These are phyloP conservation scores for Tinea pellionella DNA, from an alignment of 2,888 invertebrate species.

Conservation along the genomic window DNA sequence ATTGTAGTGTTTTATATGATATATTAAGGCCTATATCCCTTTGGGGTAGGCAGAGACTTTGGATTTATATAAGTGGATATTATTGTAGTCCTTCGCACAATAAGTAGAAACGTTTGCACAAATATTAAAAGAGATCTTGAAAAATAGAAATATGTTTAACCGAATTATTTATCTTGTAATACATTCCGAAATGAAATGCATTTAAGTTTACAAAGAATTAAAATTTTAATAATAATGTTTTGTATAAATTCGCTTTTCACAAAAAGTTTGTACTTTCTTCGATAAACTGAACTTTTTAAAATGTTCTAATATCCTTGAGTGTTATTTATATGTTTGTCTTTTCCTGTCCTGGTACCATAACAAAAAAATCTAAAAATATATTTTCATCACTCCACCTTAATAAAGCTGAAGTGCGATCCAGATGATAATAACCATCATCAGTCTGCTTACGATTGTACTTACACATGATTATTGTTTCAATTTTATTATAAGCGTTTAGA, in stretches of 20 bases:
- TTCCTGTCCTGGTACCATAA: too few relatives aligned
- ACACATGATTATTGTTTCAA: too few relatives aligned
- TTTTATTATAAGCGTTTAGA: too few relatives aligned
- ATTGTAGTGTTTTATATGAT: slow-evolving; percentile 1
- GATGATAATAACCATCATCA: too few relatives aligned
- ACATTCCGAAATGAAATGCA: slow-evolving; percentile 4
- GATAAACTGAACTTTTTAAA: too few relatives aligned
- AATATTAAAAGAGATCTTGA: background rate
- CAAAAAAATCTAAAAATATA: too few relatives aligned
- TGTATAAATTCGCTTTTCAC: background rate
- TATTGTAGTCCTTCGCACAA: background rate
- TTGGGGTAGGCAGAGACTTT: too few relatives aligned
- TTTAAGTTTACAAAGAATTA: background rate
- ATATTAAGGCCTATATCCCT: background rate
- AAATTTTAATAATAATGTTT: background rate
- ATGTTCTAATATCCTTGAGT: too few relatives aligned
- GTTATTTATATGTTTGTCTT: too few relatives aligned
- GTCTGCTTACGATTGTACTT: too few relatives aligned
- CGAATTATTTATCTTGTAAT: background rate
- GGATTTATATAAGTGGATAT: background rate
- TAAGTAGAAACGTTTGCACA: background rate
- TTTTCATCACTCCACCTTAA: too few relatives aligned
- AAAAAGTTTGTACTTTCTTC: background rate
- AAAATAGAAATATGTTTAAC: background rate
- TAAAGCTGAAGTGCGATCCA: too few relatives aligned